Evolutionary conservation across 2,797 vertebrate species (phyloP), one percentile per base, ranked within the genome.

Genomic region (Neosalanx taihuensis): DNA sequence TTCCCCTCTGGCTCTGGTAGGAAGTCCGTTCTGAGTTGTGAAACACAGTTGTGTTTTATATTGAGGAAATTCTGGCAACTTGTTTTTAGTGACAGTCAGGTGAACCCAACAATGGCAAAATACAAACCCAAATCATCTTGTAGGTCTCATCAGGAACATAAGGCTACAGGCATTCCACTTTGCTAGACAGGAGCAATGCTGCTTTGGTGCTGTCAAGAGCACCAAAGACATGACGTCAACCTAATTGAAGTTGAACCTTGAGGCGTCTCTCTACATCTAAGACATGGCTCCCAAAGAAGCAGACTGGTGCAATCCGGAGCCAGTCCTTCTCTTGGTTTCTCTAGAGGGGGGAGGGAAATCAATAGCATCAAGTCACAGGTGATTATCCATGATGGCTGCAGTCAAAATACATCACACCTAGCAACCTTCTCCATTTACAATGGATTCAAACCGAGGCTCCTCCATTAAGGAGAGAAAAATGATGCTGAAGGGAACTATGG

Each of bases 41-140:
- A 68, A 57, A 68, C 51, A 6, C 51, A 23, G 29, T 15, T n/a
- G 23, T 67, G 12, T 51, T 41, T 10, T 12, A 18, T 58, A 68
- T 57, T 23, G 51, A 57, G 66, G 66, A 68, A 68, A 12, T 33
- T 10, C 17, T 57, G 9, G 7, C n/a, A 72, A 64, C 23, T 30
- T 53, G 18, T n/a, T 59, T 9, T 57, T 60, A 60, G 35, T 18
- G 23, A n/a, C 3, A 31, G 30, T 18, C 58, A 53, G 58, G 56
- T 29, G n/a, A 56, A 53, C 13, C 5, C 3, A 66, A 53, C 66
- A 6, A 58, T 3, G 1, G 9, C 23, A 26, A 9, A 71, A 71
- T 17, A 64, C 41, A 26, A 63, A 71, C 49, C 53, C 56, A 53
- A 37, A 64, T 41, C 4, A 13, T 20, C 33, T 23, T 49, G 33